A percentile compares a stretch with the other conserved stretches of the same genome.
Conservation (phyloP, 2,113 vertebrate genomes). For the Chaetodon trifascialis region DNA sequence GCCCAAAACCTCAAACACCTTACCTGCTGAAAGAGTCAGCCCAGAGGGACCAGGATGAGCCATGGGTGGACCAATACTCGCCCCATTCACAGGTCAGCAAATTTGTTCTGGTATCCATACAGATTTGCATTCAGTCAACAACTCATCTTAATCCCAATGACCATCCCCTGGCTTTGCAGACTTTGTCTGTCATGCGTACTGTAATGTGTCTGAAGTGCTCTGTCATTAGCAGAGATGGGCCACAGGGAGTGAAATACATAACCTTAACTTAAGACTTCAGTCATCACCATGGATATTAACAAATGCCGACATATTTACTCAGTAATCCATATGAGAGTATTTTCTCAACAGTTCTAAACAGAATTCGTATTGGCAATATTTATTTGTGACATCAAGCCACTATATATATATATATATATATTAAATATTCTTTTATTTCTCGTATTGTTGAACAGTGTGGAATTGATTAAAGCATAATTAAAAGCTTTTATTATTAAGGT, state of each 20-base stretch:
- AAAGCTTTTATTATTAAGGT: too few relatives aligned
- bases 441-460: too few relatives aligned
- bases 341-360: background rate
- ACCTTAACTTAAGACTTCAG: background rate
- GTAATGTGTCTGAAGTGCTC: background rate
- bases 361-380: background rate
- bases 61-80: slow-evolving; percentile 92
- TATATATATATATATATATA: background rate
- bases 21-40: slow-evolving; percentile 36
- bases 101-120: background rate
- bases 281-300: background rate
- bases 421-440: too few relatives aligned
- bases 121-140: background rate
- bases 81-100: slow-evolving; percentile 88
- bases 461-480: too few relatives aligned
- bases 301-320: background rate
- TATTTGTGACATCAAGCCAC: background rate
- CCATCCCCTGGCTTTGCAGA: background rate
- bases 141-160: background rate
- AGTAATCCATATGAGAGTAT: background rate
- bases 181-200: background rate
- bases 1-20: background rate
- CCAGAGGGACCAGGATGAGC: slow-evolving; percentile 77
- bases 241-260: background rate
- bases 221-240: background rate